These are phyloP conservation scores for Trichoplusia ni DNA, from an alignment of 1,140 invertebrate species.

Conservation along the genomic window DNA sequence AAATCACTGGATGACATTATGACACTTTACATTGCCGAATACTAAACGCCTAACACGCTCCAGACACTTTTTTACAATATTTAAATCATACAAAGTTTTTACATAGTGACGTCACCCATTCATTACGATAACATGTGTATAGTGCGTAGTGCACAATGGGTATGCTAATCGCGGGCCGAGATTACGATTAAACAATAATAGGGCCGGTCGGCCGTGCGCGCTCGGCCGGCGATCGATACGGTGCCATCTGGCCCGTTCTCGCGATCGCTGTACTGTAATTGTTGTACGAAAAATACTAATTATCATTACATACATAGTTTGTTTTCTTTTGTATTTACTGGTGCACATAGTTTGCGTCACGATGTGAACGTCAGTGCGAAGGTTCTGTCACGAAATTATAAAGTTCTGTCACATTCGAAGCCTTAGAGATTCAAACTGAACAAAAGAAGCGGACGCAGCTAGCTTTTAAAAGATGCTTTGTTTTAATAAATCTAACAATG, in stretches of 20 bases:
- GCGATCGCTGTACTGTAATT: slow-evolving; percentile 28
- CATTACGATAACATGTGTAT: slow-evolving; percentile 65
- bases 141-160: slow-evolving; percentile 54
- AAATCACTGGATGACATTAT: neutral
- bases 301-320: neutral
- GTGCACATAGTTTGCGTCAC: no score
- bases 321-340: no score
- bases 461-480: no score
- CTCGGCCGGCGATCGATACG: slow-evolving; percentile 56
- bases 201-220: slow-evolving; percentile 44
- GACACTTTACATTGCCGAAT: neutral
- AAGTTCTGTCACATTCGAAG: no score
- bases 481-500: neutral
- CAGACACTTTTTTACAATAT: neutral
- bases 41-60: no score
- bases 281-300: slow-evolving; percentile 7
- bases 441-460: no score
- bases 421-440: no score
- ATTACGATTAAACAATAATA: slow-evolving; percentile 72
- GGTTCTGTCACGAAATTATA: no score
- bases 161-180: slow-evolving; percentile 68
- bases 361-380: no score
- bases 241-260: slow-evolving; percentile 66
- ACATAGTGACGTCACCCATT: slow-evolving; percentile 54
- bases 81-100: slow-evolving; percentile 24